Evolutionary conservation across 2,113 vertebrate genomes (phyloP), one percentile per base, ranked within the genome.

Genomic region (Corythaeola cristata): DNA sequence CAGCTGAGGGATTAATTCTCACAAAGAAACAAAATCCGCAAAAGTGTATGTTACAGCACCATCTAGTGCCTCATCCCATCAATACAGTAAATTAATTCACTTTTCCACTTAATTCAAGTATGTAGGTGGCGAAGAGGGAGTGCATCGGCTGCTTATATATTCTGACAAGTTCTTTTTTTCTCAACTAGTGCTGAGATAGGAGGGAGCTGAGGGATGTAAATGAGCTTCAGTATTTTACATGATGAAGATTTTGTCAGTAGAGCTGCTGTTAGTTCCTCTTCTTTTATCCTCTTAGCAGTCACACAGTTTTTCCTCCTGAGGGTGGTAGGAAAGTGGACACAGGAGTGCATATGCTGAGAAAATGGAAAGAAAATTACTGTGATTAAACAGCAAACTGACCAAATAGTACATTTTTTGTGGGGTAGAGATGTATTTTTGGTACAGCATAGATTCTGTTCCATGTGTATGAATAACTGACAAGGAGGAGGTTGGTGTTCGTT

Each of bases 61-160:
- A 97, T 53, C 94, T 97, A 96, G 92, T 73, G 95, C 73, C 60
- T 39, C 19, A 15, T 15, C 56, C 56, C 64, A 4, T 35, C 22
- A 39, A 5, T 0, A 24, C 0, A 28, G 60, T 12, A 35, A 30
- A 72, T 47, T 15, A 28, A 49, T 18, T n/a, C 5, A 21, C 18
- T 90, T 74, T 86, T 53, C 85, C 76, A 19, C 55, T 83, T 11
- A 12, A 30, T 53, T 71, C 41, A 17, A 45, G n/a, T 33, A 4
- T 5, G 50, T 20, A 63, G 79, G 85, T 80, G 67, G 50, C 60
- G 49, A 79, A 7, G n/a, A 50, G 39, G 33, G 35, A 68, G 23
- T 53, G 78, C 78, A 32, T 6, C 14, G 75, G 47, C 41, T 74
- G 41, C 68, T 84, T 12, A 26, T 20, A 21, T 24, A 8, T 11